These are phyloP conservation scores for Galeopterus variegatus DNA, from an alignment of 2,113 vertebrate genomes.

Conservation along the genomic window DNA sequence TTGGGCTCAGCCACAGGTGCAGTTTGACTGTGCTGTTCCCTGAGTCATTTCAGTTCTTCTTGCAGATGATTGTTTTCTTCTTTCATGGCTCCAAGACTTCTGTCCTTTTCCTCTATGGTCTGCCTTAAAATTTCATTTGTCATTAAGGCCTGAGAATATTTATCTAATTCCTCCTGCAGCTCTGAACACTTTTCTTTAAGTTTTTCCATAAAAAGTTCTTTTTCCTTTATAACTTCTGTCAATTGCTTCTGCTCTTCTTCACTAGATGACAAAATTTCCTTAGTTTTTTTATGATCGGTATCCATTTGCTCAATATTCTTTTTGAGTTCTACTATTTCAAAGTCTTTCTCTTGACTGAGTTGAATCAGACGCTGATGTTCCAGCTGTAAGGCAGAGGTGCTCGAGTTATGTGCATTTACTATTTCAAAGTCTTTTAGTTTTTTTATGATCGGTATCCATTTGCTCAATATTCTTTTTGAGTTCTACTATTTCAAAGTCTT, in stretches of 20 bases:
- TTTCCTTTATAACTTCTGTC: constrained; percentile 94
- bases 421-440: no score
- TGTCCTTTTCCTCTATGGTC: constrained; percentile 95
- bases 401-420: constrained; percentile 87
- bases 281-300: constrained; percentile 92
- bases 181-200: constrained; percentile 90
- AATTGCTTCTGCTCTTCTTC: constrained; percentile 95
- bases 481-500: constrained; percentile 92
- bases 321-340: constrained; percentile 91
- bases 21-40: constrained; percentile 95
- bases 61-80: constrained; percentile 98
- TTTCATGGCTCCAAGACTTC: constrained; percentile 95
- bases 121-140: constrained; percentile 90
- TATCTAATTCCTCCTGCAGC: constrained; percentile 90
- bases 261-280: constrained; percentile 93
- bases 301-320: constrained; percentile 91
- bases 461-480: constrained; percentile 92
- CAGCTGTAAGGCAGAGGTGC: constrained; percentile 90
- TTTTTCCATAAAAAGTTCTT: constrained; percentile 92
- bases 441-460: constrained; percentile 90
- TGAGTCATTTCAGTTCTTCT: constrained; percentile 95
- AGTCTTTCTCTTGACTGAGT: constrained; percentile 94
- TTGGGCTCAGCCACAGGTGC: constrained; percentile 90
- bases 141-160: constrained; percentile 81
- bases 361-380: constrained; percentile 92